Percentiles rank a stretch among this genome's conserved stretches.
Evolutionary conservation across 2,888 invertebrate species (phyloP).

Genomic region (Uloborus plumipes): DNA sequence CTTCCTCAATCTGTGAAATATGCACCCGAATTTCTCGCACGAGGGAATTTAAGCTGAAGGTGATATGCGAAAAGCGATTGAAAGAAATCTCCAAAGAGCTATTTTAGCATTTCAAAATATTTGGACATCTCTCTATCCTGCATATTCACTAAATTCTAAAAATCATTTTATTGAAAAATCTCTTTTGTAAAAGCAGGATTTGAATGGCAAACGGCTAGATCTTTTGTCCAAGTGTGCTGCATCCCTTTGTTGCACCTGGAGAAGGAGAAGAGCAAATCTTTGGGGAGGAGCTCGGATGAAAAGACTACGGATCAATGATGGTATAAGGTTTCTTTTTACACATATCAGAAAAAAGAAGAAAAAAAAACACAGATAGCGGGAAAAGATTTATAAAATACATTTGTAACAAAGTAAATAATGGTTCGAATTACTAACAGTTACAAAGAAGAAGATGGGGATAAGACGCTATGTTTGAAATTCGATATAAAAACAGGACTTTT

Average conservation of each 20-base stretch:
- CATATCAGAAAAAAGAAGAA: background rate
- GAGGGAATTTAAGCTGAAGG: too few species aligned
- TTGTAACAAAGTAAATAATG: constrained; percentile 41
- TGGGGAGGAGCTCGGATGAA: background rate
- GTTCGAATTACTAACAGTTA: constrained; percentile 29
- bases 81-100: too few species aligned
- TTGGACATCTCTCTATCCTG: background rate
- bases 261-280: background rate
- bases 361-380: background rate
- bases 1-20: too few species aligned
- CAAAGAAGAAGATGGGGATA: constrained; percentile 3
- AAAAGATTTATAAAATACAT: constrained; percentile 17
- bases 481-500: constrained; percentile 14
- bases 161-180: constrained; percentile 3
- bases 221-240: constrained; percentile 4
- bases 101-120: too few species aligned
- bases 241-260: constrained; percentile 4
- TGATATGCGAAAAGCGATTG: too few species aligned
- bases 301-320: background rate
- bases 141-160: constrained; percentile 1
- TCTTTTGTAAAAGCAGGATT: background rate
- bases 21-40: too few species aligned
- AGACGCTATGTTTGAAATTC: constrained; percentile 9
- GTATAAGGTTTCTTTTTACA: constrained; percentile 14
- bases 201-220: background rate